Conservation (phyloP, 2,888 invertebrate genomes). For the Gymnoscelis rufifasciata region DNA sequence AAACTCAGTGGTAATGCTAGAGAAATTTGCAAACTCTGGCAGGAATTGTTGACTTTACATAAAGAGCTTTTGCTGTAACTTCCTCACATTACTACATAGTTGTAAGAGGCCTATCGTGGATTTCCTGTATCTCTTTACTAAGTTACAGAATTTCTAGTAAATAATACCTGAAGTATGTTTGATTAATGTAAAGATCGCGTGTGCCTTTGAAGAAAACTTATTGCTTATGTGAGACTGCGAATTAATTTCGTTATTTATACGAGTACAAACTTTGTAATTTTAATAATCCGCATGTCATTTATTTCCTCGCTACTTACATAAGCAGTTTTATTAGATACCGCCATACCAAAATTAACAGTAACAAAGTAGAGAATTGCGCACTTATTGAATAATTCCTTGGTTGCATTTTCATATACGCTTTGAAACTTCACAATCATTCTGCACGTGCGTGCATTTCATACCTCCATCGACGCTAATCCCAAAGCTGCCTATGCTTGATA, state of each 20-base stretch:
- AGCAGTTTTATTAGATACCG: too few species aligned
- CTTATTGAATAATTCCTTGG: background rate
- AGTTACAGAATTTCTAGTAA: conserved; percentile 27
- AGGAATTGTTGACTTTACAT: conserved; percentile 20
- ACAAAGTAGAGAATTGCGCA: too few species aligned
- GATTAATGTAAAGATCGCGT: conserved; percentile 41
- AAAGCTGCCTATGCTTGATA: conserved; percentile 19
- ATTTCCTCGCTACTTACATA: background rate
- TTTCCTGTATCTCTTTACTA: background rate
- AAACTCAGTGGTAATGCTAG: conserved; percentile 1
- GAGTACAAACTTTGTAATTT: too few species aligned
- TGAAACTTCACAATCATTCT: conserved; percentile 23
- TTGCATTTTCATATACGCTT: conserved; percentile 6
- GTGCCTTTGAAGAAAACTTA: conserved; percentile 40
- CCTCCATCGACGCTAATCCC: conserved; percentile 23
- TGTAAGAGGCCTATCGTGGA: too few species aligned
- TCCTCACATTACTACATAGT: conserved; percentile 9
- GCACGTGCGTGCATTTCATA: conserved; percentile 24
- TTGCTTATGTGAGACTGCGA: conserved; percentile 8
- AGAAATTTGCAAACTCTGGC: background rate
- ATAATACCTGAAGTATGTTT: conserved; percentile 28
- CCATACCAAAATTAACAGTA: background rate
- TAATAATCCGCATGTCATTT: too few species aligned
- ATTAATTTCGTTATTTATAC: too few species aligned
- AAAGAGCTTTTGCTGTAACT: conserved; percentile 3